Conservation (phyloP, 2,113 vertebrate genomes). For the Pleuronectes platessa region DNA sequence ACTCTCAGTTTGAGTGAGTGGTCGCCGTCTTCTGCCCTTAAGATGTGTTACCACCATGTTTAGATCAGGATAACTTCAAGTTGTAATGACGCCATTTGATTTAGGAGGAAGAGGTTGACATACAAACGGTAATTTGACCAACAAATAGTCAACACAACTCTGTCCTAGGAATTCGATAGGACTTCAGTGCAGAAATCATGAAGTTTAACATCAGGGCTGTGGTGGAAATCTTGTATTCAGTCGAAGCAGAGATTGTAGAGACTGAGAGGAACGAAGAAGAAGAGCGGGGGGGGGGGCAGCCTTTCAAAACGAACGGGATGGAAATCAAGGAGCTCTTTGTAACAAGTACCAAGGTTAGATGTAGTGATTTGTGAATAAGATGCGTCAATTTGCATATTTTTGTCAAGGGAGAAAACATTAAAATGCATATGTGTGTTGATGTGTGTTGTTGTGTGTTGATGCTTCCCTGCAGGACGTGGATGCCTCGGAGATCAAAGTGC, state of each 20-base stretch:
- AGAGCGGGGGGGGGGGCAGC: background rate
- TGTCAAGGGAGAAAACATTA: conserved; percentile 20
- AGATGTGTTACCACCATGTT: too few species aligned
- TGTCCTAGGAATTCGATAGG: conserved; percentile 8
- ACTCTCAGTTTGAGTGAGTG: too few species aligned
- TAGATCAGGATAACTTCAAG: too few species aligned
- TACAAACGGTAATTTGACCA: too few species aligned
- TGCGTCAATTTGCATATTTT: conserved; percentile 60
- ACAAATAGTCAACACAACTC: background rate
- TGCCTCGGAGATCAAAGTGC: conserved; percentile 89
- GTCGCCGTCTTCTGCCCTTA: too few species aligned
- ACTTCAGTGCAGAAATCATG: conserved; percentile 6
- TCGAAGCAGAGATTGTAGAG: conserved; percentile 20
- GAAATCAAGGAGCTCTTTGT: conserved; percentile 63
- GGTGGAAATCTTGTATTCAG: background rate
- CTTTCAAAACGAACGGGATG: conserved; percentile 39
- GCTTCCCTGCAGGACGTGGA: conserved; percentile 86
- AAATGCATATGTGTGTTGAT: conserved; percentile 19
- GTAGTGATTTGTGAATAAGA: conserved; percentile 55
- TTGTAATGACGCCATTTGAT: too few species aligned
- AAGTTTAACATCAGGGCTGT: background rate
- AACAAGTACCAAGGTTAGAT: conserved; percentile 56
- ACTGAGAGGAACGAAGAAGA: background rate
- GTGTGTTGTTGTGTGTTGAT: conserved; percentile 8
- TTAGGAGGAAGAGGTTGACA: too few species aligned